These are phyloP conservation scores for Hydrolagus affinis DNA, from an alignment of 2,113 vertebrate genomes.

Conservation along the genomic window DNA sequence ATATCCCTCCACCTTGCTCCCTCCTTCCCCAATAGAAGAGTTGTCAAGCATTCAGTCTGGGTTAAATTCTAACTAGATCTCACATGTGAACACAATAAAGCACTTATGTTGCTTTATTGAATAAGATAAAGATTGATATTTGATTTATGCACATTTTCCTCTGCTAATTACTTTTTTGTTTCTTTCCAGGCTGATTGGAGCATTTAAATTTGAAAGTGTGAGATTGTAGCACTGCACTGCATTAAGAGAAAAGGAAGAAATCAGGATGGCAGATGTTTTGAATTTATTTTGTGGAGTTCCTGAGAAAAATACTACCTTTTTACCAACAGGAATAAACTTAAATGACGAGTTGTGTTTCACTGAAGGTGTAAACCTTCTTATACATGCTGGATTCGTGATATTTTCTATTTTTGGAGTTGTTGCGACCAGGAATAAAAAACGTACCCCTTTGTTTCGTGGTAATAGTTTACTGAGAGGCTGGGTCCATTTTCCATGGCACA, in stretches of 20 bases:
- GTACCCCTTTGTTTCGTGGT: not conserved
- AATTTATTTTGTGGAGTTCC: constrained; percentile 7
- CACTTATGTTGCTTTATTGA: too few species aligned
- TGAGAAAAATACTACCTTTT: not conserved
- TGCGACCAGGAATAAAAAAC: not conserved
- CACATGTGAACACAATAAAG: too few species aligned
- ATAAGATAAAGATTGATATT: not conserved
- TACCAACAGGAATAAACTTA: not conserved
- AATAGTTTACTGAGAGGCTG: constrained; percentile 18
- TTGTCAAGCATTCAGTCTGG: too few species aligned
- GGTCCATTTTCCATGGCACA: constrained; percentile 23
- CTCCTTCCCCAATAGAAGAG: too few species aligned
- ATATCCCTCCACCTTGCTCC: too few species aligned
- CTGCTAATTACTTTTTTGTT: constrained; percentile 16
- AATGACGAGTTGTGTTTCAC: constrained; percentile 18
- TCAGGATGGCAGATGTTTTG: constrained; percentile 19
- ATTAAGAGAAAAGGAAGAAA: constrained; percentile 1
- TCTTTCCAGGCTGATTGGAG: not conserved
- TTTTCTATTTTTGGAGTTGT: not conserved
- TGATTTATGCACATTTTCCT: not conserved
- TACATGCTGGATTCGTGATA: constrained; percentile 10
- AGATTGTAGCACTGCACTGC: not conserved
- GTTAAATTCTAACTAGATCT: too few species aligned
- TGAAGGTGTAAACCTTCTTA: constrained; percentile 12
- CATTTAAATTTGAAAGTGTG: not conserved